A percentile compares a stretch with the other conserved stretches of the same genome.
These are phyloP conservation scores for Panopea generosa DNA, from an alignment of 2,888 invertebrate species.

Conservation along the genomic window DNA sequence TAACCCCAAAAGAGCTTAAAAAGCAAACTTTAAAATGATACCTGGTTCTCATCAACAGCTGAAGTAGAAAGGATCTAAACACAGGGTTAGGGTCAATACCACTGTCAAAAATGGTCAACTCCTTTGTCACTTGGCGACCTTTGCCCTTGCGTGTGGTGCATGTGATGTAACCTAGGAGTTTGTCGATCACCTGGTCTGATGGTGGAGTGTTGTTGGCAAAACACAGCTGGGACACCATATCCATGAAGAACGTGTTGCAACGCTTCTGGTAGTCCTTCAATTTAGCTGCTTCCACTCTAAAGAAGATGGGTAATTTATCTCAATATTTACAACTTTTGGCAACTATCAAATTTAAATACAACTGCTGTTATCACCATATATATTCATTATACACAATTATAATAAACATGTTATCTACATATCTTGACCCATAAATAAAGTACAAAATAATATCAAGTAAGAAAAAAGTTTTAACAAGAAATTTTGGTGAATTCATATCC, in stretches of 20 bases:
- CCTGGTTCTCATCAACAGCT: slow-evolving; percentile 74
- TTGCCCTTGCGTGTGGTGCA: slow-evolving; percentile 21
- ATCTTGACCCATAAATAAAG: no score
- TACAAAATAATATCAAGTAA: no score
- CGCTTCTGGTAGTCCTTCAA: slow-evolving; percentile 66
- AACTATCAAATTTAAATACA: no score
- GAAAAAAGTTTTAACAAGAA: no score
- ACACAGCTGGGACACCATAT: slow-evolving; percentile 74
- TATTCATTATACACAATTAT: no score
- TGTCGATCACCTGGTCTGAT: slow-evolving; percentile 65
- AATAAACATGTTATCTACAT: no score
- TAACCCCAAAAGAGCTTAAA: no score
- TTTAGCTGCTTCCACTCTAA: slow-evolving; percentile 22
- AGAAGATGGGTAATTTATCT: not conserved
- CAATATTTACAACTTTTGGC: no score
- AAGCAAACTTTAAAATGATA: no score
- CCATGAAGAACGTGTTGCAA: slow-evolving; percentile 75
- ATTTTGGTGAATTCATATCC: no score
- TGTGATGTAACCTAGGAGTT: slow-evolving; percentile 68
- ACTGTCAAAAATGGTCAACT: slow-evolving; percentile 74
- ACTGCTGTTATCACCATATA: no score
- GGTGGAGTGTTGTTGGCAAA: slow-evolving; percentile 67
- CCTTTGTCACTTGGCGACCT: slow-evolving; percentile 56
- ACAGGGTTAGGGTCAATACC: slow-evolving; percentile 78
- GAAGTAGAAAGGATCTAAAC: slow-evolving; percentile 76